Base-by-base conservation (phyloP, 2,888 invertebrate species). In the Chesias legatella region DNA sequence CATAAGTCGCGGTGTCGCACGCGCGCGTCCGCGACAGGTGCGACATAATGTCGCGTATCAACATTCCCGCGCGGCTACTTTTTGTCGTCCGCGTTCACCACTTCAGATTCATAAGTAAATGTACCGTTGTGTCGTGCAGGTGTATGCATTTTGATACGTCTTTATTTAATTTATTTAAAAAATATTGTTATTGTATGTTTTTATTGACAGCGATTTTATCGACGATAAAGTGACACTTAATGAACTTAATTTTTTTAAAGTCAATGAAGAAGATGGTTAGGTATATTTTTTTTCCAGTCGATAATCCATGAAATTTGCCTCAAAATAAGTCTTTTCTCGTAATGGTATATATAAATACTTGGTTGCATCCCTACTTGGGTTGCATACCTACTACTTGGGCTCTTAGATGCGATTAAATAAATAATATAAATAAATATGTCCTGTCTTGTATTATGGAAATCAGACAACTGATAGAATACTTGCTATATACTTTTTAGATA, bases 1-100 rank as follows among this genome's bases (percentile, higher is more conserved):
- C 40, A 37, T 45, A 46, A 27, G 9, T 29, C 26, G 60, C 58
- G 69, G 74, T 68, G 75, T 73, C 73, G 76, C 63, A 60, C 57
- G 56, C 49, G n/a, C n/a, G n/a, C 63, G 54, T 61, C 56, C 39
- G 47, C 41, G 51, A 54, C 53, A 55, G 62, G 55, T 53, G 60
- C 59, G 53, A 56, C 56, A 43, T 39, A 48, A 49, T 50, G 52
- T 55, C 48, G 35, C 41, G 44, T 37, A 42, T 39, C 54, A 45
- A 48, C 63, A 68, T 61, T 60, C 67, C 51, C 53, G 58, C 57
- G 50, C 55, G 53, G 54, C 52, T 46, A 53, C 58, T 68, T 68
- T 65, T 68, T 64, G 48, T 56, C 43, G 44, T 52, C 17, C 37
- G 51, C 48, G 53, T 53, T 48, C 29, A 27, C 33, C 40, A n/a